A percentile compares a stretch with the other conserved stretches of the same genome.
Conservation (phyloP, 2,797 vertebrate species). For the Danio tinwini region DNA sequence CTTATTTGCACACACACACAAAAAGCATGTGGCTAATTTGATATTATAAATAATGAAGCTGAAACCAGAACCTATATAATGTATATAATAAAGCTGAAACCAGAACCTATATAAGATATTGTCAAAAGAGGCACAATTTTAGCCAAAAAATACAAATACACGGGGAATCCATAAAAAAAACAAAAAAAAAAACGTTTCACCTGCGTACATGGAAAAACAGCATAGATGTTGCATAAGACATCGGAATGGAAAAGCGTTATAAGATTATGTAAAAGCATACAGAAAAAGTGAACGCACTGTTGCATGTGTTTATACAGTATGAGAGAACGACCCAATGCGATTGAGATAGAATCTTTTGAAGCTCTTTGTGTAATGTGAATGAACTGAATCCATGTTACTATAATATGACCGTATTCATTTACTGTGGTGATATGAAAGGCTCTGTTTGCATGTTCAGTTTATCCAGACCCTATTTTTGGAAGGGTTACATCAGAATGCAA, state of each 20-base stretch:
- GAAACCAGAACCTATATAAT: too few species aligned
- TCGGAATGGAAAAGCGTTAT: neutral
- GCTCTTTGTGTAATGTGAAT: neutral
- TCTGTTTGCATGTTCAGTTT: conserved; percentile 24
- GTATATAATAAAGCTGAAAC: too few species aligned
- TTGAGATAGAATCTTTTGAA: neutral
- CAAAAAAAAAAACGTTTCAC: conserved; percentile 19
- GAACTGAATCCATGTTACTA: neutral
- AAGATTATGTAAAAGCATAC: conserved; percentile 12
- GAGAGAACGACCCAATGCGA: neutral
- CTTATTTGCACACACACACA: too few species aligned
- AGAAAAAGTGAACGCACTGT: neutral
- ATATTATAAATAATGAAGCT: too few species aligned
- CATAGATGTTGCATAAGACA: conserved; percentile 15
- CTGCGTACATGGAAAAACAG: neutral
- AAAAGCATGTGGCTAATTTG: too few species aligned
- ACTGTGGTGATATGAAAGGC: neutral
- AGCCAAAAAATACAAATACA: neutral
- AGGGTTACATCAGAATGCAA: conserved; percentile 47
- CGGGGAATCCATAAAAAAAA: conserved; percentile 22
- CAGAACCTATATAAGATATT: too few species aligned
- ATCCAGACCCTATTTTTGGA: conserved; percentile 10
- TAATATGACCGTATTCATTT: neutral
- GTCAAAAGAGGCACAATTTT: too few species aligned
- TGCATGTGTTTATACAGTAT: neutral